Evolutionary conservation across 2,888 invertebrate genomes (phyloP), one percentile per base, ranked within the genome.

Genomic region (Drosophila subsilvestris): DNA sequence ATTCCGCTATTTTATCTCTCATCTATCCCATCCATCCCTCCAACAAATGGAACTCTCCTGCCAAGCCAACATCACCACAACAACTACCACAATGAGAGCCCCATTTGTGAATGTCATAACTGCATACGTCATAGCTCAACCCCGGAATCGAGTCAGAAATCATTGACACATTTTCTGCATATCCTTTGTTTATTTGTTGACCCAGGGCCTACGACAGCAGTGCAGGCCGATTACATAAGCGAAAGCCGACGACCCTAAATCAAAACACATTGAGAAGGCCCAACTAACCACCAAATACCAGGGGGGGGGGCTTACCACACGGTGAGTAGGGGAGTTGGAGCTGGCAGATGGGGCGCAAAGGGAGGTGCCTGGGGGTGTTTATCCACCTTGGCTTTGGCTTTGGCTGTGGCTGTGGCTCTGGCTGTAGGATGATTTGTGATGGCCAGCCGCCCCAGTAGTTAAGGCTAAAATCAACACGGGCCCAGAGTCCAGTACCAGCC

Each of bases 221-320:
- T 57, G 53, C 37, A 37, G 69, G 54, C 27, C 66, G 74, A 73
- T 73, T 74, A 74, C 56, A 53, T 73, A 73, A 73, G 61, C 56
- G 60, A 80, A 79, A 82, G 83, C 83, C 80, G 83, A 86, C 83
- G 88, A 83, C 86, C 83, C 88, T 75, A 83, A 83, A 80, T 78
- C 66, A 43, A 55, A 77, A 62, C 65, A 63, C 66, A 60, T 70
- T 85, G 68, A 63, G 71, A 55, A 63, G 53, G 37, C 56, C 53
- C 49, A 71, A 60, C 70, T 70, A 60, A 54, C 69, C 60, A 71
- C 32, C 69, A 29, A 65, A 65, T 27, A 44, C 37, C 61, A 49
- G 49, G 32, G 37, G 18, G 20, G 49, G 32, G 37, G 18, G 20
- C 49, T 37, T 32, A 18, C 10, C 54, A 29, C 48, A 12, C 18